Percentiles rank a stretch among this genome's conserved stretches.
Evolutionary conservation across 2,113 vertebrate species (phyloP).

Genomic region (Reinhardtius hippoglossoides): DNA sequence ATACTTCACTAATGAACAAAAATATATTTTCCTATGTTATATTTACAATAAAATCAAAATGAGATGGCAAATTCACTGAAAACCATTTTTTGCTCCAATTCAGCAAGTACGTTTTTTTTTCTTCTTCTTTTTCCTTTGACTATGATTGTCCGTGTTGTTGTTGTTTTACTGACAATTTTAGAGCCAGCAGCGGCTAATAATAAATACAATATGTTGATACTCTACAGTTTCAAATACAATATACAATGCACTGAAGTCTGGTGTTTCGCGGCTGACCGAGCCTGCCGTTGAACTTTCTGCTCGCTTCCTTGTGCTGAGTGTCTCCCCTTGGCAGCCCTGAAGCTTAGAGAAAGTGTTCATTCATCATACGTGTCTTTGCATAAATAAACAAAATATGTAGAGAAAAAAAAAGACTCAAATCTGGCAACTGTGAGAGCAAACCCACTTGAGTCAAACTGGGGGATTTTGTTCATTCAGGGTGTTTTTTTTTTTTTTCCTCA

Average conservation of each 20-base stretch:
- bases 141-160: conserved; percentile 92
- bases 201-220: conserved; percentile 92
- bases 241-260: conserved; percentile 82
- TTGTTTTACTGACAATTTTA: conserved; percentile 89
- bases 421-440: conserved; percentile 92
- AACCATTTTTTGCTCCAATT: conserved; percentile 84
- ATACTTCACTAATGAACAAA: conserved; percentile 95
- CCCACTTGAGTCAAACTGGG: conserved; percentile 92
- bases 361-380: conserved; percentile 95
- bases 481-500: conserved; percentile 81
- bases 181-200: conserved; percentile 96
- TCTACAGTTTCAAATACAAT: conserved; percentile 88
- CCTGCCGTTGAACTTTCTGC: conserved; percentile 82
- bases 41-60: conserved; percentile 97
- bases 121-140: conserved; percentile 39
- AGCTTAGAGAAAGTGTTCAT: conserved; percentile 96
- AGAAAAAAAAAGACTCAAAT: conserved; percentile 91
- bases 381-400: conserved; percentile 98
- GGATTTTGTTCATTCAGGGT: conserved; percentile 93
- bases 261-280: conserved; percentile 85
- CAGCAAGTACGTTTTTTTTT: conserved; percentile 65
- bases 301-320: conserved; percentile 75
- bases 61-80: conserved; percentile 89
- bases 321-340: conserved; percentile 87
- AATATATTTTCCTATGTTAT: conserved; percentile 98